Evolutionary conservation across 2,797 vertebrate species (phyloP).

Genomic region (Pteropus rufus): DNA sequence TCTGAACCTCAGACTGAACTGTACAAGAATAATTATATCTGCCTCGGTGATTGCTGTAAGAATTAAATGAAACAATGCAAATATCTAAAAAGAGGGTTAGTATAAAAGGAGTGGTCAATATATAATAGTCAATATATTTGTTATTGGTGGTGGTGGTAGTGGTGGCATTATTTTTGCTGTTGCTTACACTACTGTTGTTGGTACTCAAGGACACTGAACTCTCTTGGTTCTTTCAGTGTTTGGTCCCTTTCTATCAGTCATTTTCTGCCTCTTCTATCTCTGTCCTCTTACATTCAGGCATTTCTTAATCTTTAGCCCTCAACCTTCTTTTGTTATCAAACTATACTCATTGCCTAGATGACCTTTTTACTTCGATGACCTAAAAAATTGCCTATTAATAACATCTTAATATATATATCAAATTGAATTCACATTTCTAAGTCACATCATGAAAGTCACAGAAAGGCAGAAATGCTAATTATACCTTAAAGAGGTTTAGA

Average conservation of each 20-base stretch:
- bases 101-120: neutral
- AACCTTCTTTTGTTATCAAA: neutral
- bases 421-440: neutral
- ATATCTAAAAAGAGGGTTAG: neutral
- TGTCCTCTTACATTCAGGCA: neutral
- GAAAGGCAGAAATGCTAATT: neutral
- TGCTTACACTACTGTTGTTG: neutral
- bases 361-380: neutral
- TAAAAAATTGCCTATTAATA: neutral
- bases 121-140: neutral
- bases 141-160: neutral
- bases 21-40: neutral
- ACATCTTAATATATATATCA: neutral
- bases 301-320: neutral
- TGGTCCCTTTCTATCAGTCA: neutral
- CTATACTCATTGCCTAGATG: neutral
- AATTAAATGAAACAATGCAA: neutral
- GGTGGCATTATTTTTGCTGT: neutral
- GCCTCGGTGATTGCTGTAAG: neutral
- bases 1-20: neutral
- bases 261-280: neutral
- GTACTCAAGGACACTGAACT: neutral
- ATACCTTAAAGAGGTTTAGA: neutral
- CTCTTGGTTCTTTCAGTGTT: neutral
- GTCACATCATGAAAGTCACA: neutral